Percentiles rank a stretch among this genome's conserved stretches.
phyloP scores from a whole-genome alignment of 1,140 invertebrate genomes.

The Hyles euphorbiae region DNA sequence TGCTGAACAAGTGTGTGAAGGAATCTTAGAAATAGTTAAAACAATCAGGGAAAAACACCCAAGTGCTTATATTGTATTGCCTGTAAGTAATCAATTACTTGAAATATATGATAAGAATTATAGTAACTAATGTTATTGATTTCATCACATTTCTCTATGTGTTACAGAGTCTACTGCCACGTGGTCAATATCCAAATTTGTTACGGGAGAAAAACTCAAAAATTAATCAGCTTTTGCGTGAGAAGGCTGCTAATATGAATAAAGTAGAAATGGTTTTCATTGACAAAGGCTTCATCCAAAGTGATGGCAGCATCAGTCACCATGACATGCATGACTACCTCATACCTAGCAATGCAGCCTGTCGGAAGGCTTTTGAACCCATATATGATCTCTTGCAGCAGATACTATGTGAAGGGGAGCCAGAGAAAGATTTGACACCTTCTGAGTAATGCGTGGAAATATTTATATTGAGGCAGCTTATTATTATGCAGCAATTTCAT shows the following conservation, averaged over 20 bases:
- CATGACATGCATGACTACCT: constrained; percentile 94
- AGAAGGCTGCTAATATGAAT: constrained; percentile 76
- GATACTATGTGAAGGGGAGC: constrained; percentile 83
- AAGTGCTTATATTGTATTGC: constrained; percentile 85
- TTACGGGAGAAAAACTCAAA: constrained; percentile 84
- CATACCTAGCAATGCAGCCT: constrained; percentile 88
- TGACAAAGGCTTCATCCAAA: constrained; percentile 85
- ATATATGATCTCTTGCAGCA: constrained; percentile 86
- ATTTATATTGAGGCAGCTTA: constrained; percentile 40
- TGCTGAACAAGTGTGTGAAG: constrained; percentile 86
- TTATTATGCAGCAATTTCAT: constrained; percentile 61
- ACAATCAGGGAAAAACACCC: constrained; percentile 85
- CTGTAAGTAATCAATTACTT: constrained; percentile 78
- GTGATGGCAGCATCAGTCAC: constrained; percentile 87
- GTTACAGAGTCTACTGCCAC: constrained; percentile 85
- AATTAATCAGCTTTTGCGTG: constrained; percentile 84
- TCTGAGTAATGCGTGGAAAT: constrained; percentile 76
- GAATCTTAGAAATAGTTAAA: constrained; percentile 85
- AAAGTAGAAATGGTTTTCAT: constrained; percentile 83
- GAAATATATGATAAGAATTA: neutral
- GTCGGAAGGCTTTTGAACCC: constrained; percentile 88
- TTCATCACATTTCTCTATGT: too few species aligned
- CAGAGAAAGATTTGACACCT: constrained; percentile 82
- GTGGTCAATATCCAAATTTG: constrained; percentile 88
- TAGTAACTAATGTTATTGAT: too few species aligned